phyloP scores from a whole-genome alignment of 2,888 invertebrate species.

The Plebejus anna region DNA sequence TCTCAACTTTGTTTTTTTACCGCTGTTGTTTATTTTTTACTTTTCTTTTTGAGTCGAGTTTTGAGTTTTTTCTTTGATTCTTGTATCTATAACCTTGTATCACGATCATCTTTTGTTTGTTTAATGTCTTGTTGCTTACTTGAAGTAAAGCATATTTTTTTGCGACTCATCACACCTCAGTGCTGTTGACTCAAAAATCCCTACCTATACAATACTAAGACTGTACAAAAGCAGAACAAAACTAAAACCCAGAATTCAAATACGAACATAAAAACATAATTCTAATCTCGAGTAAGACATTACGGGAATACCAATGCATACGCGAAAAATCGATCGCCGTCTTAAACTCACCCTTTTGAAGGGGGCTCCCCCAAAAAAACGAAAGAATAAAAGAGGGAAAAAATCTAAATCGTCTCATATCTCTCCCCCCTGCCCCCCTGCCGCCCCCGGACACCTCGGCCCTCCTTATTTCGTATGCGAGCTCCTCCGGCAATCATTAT shows the following conservation, averaged over 20 bases:
- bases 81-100: too few species aligned
- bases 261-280: slow-evolving; percentile 61
- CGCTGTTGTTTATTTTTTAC: neutral
- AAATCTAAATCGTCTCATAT: slow-evolving; percentile 81
- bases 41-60: neutral
- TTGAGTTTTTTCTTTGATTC: neutral
- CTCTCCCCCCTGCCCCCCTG: slow-evolving; percentile 49
- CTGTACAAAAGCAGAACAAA: neutral
- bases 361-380: slow-evolving; percentile 78
- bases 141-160: too few species aligned
- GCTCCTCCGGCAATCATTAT: slow-evolving; percentile 80
- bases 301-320: slow-evolving; percentile 79
- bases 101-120: too few species aligned
- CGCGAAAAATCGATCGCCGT: slow-evolving; percentile 80
- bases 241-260: neutral
- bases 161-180: too few species aligned
- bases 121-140: too few species aligned
- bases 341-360: slow-evolving; percentile 80
- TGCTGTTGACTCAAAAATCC: neutral
- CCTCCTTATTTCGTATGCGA: slow-evolving; percentile 81
- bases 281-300: slow-evolving; percentile 79
- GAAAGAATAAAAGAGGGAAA: slow-evolving; percentile 80
- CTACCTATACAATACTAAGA: neutral
- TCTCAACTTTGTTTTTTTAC: neutral
- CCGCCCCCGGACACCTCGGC: slow-evolving; percentile 73